phyloP scores from a whole-genome alignment of 2,113 vertebrate genomes.

The Elephantulus edwardii region DNA sequence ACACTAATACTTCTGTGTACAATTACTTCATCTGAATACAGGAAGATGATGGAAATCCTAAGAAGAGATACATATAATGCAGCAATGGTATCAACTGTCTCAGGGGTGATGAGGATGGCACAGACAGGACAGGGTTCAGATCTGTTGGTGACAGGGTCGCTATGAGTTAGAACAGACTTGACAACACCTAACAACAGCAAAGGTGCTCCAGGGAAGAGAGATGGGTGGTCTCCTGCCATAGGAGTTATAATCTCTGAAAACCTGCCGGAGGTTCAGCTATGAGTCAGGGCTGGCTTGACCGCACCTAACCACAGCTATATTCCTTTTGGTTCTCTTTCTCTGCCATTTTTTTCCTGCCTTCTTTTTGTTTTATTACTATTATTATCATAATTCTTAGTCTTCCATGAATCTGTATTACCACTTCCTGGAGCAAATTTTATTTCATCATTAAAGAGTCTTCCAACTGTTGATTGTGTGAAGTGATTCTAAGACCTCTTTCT shows the following conservation, averaged over 20 bases:
- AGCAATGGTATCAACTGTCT: rapidly evolving
- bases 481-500: not conserved
- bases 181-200: too few species aligned
- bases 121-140: too few species aligned
- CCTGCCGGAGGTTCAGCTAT: too few species aligned
- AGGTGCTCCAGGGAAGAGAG: too few species aligned
- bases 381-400: not conserved
- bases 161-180: too few species aligned
- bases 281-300: too few species aligned
- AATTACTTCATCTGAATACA: not conserved
- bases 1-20: not conserved
- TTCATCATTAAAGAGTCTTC: not conserved
- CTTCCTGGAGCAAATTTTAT: not conserved
- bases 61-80: not conserved
- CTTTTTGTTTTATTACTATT: not conserved
- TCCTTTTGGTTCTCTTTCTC: too few species aligned
- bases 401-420: not conserved
- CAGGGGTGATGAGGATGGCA: too few species aligned
- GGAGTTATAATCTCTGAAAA: too few species aligned
- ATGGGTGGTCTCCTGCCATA: too few species aligned
- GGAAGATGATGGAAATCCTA: not conserved
- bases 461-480: not conserved
- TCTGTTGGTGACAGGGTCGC: too few species aligned
- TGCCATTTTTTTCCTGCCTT: not conserved
- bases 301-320: too few species aligned